Conservation (phyloP, 2,888 invertebrate species). For the Trichogramma dendrolimi region DNA sequence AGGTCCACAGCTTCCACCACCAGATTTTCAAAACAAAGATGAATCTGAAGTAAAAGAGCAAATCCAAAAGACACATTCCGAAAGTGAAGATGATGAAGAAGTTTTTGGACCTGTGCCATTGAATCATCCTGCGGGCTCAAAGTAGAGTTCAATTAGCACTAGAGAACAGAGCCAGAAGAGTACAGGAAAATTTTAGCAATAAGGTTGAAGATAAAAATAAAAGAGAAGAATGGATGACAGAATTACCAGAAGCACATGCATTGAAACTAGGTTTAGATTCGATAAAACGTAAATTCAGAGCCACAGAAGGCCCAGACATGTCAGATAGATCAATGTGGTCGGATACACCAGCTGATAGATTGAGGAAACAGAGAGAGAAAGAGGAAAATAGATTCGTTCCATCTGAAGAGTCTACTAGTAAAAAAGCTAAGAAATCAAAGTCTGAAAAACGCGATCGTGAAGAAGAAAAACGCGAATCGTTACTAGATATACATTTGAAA, state of each 20-base stretch:
- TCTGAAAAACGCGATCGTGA: conserved; percentile 21
- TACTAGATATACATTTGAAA: conserved; percentile 76
- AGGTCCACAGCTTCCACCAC: conserved; percentile 29
- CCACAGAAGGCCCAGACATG: conserved; percentile 71
- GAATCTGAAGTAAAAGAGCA: conserved; percentile 15
- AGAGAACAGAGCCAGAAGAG: conserved; percentile 69
- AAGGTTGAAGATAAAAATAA: conserved; percentile 53
- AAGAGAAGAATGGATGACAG: conserved; percentile 87
- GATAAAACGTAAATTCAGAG: conserved; percentile 73
- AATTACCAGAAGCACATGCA: conserved; percentile 73
- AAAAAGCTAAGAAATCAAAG: conserved; percentile 23
- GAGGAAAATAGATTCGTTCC: conserved; percentile 30
- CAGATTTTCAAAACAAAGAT: conserved; percentile 1
- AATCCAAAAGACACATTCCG: conserved; percentile 30
- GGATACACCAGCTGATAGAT: conserved; percentile 73
- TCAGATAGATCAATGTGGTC: conserved; percentile 83
- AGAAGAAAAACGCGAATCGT: conserved; percentile 65
- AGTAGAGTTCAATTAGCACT: conserved; percentile 63
- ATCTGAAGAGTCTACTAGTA: conserved; percentile 25
- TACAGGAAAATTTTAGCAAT: conserved; percentile 57
- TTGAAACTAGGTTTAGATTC: conserved; percentile 65
- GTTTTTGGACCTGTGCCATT: conserved; percentile 69
- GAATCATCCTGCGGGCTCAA: conserved; percentile 53
- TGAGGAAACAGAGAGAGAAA: conserved; percentile 63
- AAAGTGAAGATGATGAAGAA: conserved; percentile 55